These are phyloP conservation scores for Cnemophilus loriae DNA, from an alignment of 2,113 vertebrate species.

Conservation along the genomic window DNA sequence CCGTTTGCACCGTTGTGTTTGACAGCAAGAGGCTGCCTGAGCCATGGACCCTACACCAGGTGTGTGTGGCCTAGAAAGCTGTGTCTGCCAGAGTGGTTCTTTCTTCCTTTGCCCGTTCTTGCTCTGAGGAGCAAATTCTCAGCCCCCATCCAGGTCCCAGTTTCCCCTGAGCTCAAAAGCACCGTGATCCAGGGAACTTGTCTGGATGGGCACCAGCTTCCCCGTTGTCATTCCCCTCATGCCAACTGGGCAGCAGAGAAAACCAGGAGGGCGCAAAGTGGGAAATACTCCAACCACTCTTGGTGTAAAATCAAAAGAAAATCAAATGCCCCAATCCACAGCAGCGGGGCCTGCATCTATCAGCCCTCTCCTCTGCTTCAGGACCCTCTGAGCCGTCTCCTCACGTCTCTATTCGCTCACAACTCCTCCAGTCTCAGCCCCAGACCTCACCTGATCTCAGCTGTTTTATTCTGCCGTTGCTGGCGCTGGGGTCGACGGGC, in stretches of 20 bases:
- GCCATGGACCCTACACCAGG: not conserved
- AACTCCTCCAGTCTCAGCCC: not conserved
- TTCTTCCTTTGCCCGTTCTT: not conserved
- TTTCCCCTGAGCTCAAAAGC: not conserved
- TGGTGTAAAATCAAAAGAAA: not conserved
- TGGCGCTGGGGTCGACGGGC: constrained; percentile 90
- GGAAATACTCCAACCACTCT: not conserved
- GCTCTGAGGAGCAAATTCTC: not conserved
- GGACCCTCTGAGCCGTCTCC: not conserved
- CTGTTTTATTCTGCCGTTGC: constrained; percentile 94
- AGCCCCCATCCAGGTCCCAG: not conserved
- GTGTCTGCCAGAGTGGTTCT: fast-evolving
- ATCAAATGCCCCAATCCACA: not conserved
- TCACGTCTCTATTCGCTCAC: fast-evolving
- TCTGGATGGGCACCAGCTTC: not conserved
- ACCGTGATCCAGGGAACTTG: not conserved
- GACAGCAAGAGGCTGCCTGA: not conserved
- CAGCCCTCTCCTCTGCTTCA: not conserved
- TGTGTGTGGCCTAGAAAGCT: not conserved
- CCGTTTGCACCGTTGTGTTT: fast-evolving
- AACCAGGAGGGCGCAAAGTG: not conserved
- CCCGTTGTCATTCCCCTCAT: not conserved
- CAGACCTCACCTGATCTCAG: constrained; percentile 88
- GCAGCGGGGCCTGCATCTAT: fast-evolving
- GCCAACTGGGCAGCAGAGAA: not conserved